Base-by-base conservation (phyloP, 2,113 vertebrate species). In the Fregetta grallaria region DNA sequence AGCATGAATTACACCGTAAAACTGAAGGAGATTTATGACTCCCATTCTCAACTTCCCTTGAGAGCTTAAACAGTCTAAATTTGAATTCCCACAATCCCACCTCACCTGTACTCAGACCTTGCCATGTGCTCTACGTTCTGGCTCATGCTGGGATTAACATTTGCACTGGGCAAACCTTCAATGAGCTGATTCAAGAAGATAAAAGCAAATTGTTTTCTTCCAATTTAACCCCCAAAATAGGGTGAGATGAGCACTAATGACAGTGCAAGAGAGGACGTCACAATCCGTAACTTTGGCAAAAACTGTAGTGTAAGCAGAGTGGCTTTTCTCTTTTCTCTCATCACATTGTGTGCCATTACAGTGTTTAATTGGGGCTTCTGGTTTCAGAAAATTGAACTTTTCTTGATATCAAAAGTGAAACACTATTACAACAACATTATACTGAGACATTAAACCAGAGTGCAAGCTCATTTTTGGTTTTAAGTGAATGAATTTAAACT, bases 331-430 rank as follows among this genome's bases (percentile, higher is more conserved):
- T 85, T 75, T 91, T 77, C 94, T 93, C 53, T 89, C 87, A 92
- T 91, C 83, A 84, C 53, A 42, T 23, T 47, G 27, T 55, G 63
- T 73, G 63, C 58, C 71, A 83, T 66, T 90, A 88, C 47, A 92
- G 72, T 22, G 4, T 30, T 92, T 91, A 88, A 94, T 3, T 58
- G 22, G 30, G 20, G 74, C 40, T 96, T 96, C 84, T 91, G 42
- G 87, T 95, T 97, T 94, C 91, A 94, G 87, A 94, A 82, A 87
- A 92, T 20, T 58, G 66, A 89, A 94, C 81, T 89, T 91, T 81
- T 68, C 80, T 73, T 59, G 29, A 79, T 66, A 85, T 15, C 27
- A 73, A 66, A 53, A 90, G 18, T 17, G 30, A 94, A 94, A 67
- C 14, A 47, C 26, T 34, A 58, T 21, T 76, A 79, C 56, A 53